Conservation (phyloP, 1,140 invertebrate species). For the Drosophila ogumai region DNA sequence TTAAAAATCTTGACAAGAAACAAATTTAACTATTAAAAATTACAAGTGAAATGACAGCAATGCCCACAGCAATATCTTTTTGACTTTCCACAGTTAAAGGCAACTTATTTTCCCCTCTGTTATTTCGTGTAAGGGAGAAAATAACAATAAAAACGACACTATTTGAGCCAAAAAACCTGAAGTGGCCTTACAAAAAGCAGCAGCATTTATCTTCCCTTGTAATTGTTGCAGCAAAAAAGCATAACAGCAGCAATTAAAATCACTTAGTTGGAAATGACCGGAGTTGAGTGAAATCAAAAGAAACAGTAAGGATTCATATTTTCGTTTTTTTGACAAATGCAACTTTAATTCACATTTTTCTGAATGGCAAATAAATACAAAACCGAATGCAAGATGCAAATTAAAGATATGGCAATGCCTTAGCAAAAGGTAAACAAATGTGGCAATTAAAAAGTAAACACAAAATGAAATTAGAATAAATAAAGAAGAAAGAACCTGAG, state of each 20-base stretch:
- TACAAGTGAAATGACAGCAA: conserved; percentile 1
- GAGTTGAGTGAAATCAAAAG: not conserved
- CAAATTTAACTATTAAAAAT: conserved; percentile 5
- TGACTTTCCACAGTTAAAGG: conserved; percentile 1
- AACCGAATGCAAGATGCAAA: conserved; percentile 9
- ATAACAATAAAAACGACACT: conserved; percentile 1
- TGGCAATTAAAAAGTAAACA: not conserved
- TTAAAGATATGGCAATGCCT: not conserved
- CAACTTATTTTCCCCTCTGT: conserved; percentile 2
- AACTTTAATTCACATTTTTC: not conserved
- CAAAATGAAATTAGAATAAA: conserved; percentile 4
- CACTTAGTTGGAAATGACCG: conserved; percentile 7
- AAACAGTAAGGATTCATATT: conserved; percentile 1
- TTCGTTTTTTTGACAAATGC: conserved; percentile 3
- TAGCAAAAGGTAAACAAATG: not conserved
- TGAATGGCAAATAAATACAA: not conserved
- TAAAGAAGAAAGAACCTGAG: not conserved
- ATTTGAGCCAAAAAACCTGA: conserved; percentile 2
- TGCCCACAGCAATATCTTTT: conserved; percentile 5
- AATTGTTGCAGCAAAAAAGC: conserved; percentile 4
- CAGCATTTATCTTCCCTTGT: conserved; percentile 1
- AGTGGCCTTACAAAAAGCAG: not conserved
- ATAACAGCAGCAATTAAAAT: conserved; percentile 12
- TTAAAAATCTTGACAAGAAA: not conserved
- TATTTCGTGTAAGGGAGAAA: conserved; percentile 5